Conservation (phyloP, 2,797 vertebrate genomes). For the Pseudochirops corinnae region DNA sequence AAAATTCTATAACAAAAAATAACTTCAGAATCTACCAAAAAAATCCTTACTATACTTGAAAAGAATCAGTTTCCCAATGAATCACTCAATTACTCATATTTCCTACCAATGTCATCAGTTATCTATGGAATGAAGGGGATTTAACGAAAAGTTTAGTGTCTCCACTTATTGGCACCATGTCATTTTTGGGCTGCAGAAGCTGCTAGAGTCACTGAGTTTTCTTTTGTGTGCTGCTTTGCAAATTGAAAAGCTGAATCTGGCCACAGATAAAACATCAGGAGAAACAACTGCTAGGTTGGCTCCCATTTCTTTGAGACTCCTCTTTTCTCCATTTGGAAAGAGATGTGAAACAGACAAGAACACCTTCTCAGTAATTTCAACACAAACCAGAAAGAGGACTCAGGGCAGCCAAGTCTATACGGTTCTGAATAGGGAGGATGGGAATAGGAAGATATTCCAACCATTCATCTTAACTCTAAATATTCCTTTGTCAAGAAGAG, state of each 20-base stretch:
- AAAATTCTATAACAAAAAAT: neutral
- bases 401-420: neutral
- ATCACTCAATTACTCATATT: neutral
- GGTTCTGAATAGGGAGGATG: neutral
- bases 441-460: neutral
- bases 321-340: neutral
- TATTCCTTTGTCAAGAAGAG: neutral
- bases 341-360: neutral
- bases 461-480: neutral
- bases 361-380: neutral
- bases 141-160: constrained; percentile 27
- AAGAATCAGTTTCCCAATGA: neutral
- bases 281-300: constrained; percentile 23
- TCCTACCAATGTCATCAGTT: neutral
- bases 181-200: neutral
- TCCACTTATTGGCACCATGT: constrained; percentile 1
- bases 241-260: constrained; percentile 45
- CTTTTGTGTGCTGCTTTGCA: constrained; percentile 37
- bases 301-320: neutral
- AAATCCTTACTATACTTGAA: neutral
- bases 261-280: constrained; percentile 19
- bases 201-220: neutral
- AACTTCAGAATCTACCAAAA: neutral
- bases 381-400: neutral
- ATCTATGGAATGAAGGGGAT: neutral